Conservation (phyloP, 2,888 invertebrate species). For the Meganola albula region DNA sequence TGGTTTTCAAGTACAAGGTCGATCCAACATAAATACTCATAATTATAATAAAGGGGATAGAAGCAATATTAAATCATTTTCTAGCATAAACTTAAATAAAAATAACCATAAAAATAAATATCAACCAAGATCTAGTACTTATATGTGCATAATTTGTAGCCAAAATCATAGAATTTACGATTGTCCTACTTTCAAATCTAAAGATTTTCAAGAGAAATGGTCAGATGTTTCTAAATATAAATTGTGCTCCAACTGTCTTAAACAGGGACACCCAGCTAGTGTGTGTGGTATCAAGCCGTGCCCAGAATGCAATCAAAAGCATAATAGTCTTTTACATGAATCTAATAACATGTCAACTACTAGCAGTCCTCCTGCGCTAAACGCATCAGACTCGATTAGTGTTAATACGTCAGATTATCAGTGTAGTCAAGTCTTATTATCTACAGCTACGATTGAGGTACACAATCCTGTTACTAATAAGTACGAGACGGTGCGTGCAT, state of each 20-base stretch:
- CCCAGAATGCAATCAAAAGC: conserved; percentile 14
- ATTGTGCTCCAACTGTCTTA: conserved; percentile 20
- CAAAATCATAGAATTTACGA: conserved; percentile 23
- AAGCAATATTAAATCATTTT: conserved; percentile 1
- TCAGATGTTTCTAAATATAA: conserved; percentile 12
- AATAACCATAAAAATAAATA: not conserved
- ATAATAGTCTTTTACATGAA: conserved; percentile 24
- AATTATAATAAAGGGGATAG: too few species aligned
- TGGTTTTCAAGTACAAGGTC: not conserved
- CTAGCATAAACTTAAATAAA: not conserved
- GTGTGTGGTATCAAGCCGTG: conserved; percentile 23
- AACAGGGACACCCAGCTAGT: conserved; percentile 13
- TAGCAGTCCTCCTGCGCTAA: not conserved
- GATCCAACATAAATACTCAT: not conserved
- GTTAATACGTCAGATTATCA: not conserved
- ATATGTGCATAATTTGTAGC: conserved; percentile 19
- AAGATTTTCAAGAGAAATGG: conserved; percentile 9
- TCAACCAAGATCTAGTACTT: not conserved
- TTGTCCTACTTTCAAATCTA: conserved; percentile 21
- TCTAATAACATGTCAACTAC: too few species aligned
- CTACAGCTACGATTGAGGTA: conserved; percentile 1
- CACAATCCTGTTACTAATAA: not conserved
- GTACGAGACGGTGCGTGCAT: not conserved
- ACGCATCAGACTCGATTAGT: not conserved
- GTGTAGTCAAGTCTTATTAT: conserved; percentile 1